These are phyloP conservation scores for Morone saxatilis DNA, from an alignment of 2,113 vertebrate genomes.

Conservation along the genomic window DNA sequence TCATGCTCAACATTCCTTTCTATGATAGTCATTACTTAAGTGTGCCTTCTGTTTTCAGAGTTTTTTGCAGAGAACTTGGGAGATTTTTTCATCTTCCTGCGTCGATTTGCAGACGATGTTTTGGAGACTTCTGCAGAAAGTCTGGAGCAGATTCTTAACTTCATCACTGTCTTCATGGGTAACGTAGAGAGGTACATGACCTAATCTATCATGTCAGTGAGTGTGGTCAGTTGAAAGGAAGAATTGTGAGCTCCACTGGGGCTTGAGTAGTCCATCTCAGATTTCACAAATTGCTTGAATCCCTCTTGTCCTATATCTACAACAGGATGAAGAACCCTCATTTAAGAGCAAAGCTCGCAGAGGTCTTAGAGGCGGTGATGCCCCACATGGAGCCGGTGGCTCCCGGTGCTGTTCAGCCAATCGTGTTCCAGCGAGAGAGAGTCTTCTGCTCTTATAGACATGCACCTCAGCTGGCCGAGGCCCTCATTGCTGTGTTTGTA, in stretches of 20 bases:
- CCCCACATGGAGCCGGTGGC: conserved; percentile 92
- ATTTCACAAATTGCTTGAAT: background rate
- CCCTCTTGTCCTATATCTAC: background rate
- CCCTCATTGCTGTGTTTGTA: conserved; percentile 97
- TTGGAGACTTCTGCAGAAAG: conserved; percentile 93
- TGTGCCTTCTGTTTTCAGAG: conserved; percentile 83
- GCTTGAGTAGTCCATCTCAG: background rate
- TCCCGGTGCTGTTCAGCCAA: conserved; percentile 86
- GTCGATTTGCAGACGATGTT: conserved; percentile 94
- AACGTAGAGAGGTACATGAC: conserved; percentile 91
- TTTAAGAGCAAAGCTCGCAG: conserved; percentile 95
- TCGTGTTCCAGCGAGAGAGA: conserved; percentile 93
- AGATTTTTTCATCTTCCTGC: conserved; percentile 97
- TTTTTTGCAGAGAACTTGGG: conserved; percentile 98
- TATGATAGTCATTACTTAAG: conserved; percentile 2
- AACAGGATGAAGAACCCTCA: conserved; percentile 98
- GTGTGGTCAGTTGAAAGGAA: background rate
- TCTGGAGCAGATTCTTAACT: conserved; percentile 93
- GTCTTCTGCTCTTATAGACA: conserved; percentile 92
- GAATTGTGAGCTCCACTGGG: too few relatives aligned
- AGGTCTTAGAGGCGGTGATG: conserved; percentile 98
- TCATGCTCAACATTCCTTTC: conserved; percentile 18
- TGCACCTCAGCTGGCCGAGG: conserved; percentile 92
- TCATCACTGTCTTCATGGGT: conserved; percentile 96
- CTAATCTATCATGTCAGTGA: background rate